A percentile compares a stretch with the other conserved stretches of the same genome.
Evolutionary conservation across 1,140 invertebrate species (phyloP).

Genomic region (Vanessa tameamea): DNA sequence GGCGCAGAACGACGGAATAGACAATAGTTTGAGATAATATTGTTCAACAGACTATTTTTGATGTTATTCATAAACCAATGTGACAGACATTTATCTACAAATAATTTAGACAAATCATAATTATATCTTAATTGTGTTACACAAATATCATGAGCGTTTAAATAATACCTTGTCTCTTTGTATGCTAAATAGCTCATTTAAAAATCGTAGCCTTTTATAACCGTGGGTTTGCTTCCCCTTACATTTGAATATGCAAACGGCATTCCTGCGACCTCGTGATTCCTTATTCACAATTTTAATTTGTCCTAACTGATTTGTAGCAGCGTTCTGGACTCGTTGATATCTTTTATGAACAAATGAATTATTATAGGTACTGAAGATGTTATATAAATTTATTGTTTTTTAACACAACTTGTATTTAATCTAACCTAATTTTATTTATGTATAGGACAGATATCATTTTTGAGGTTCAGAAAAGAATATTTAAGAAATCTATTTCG

Average conservation of each 20-base stretch:
- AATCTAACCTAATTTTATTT: not conserved
- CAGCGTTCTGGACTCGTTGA: slow-evolving; percentile 17
- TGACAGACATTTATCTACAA: too few relatives aligned
- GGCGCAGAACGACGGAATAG: slow-evolving; percentile 21
- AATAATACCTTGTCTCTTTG: not conserved
- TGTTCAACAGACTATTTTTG: not conserved
- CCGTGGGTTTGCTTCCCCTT: not conserved
- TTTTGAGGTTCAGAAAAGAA: not conserved
- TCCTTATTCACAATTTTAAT: not conserved
- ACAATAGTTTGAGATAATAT: not conserved
- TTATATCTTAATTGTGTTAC: not conserved
- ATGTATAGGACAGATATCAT: not conserved
- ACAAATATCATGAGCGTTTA: not conserved
- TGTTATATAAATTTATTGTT: not conserved
- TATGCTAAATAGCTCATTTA: slow-evolving; percentile 21
- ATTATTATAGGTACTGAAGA: not conserved
- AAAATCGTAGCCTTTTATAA: slow-evolving; percentile 12
- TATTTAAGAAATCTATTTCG: not conserved
- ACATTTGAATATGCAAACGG: slow-evolving; percentile 22
- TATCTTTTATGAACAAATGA: slow-evolving; percentile 29
- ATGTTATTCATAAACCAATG: too few relatives aligned
- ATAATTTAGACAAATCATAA: not conserved
- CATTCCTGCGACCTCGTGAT: slow-evolving; percentile 9
- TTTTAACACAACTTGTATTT: not conserved
- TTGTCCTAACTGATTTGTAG: not conserved